Percentiles rank a stretch among this genome's conserved stretches.
phyloP scores from a whole-genome alignment of 2,888 invertebrate species.

The Timandra comae region DNA sequence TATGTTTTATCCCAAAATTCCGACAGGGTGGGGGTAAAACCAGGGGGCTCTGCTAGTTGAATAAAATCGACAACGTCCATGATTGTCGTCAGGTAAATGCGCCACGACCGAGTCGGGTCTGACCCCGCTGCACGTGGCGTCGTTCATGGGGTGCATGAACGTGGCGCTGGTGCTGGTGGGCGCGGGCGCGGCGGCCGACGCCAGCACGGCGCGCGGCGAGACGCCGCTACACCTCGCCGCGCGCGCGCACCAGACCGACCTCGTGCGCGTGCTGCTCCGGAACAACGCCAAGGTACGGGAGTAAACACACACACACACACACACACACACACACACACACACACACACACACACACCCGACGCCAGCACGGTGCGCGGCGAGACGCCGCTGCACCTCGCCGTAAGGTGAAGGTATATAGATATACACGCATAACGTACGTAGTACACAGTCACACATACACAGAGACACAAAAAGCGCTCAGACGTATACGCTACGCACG shows the following conservation, averaged over 20 bases:
- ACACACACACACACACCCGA: too few species aligned
- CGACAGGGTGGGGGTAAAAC: too few species aligned
- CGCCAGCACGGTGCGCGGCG: conserved; percentile 95
- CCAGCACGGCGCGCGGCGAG: conserved; percentile 96
- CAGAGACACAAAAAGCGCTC: too few species aligned
- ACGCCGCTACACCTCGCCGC: conserved; percentile 98
- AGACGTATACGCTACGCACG: too few species aligned
- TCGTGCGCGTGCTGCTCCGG: conserved; percentile 94
- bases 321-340: too few species aligned
- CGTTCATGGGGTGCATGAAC: conserved; percentile 99
- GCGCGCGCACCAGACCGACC: conserved; percentile 97
- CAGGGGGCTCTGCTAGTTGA: too few species aligned
- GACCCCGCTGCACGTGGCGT: conserved; percentile 97
- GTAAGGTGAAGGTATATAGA: conserved; percentile 84
- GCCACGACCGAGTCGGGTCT: conserved; percentile 88
- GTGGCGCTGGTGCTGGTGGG: conserved; percentile 94
- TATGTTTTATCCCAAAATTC: too few species aligned
- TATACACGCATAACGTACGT: too few species aligned
- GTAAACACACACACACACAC: too few species aligned
- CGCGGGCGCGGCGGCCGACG: conserved; percentile 96
- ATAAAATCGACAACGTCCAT: too few species aligned
- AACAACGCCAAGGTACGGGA: conserved; percentile 89
- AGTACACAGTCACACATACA: too few species aligned
- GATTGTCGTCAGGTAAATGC: conserved; percentile 78
- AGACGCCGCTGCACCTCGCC: conserved; percentile 97